Evolutionary conservation across 1,140 invertebrate species (phyloP).

Genomic region (Tetramorium parvispinum): DNA sequence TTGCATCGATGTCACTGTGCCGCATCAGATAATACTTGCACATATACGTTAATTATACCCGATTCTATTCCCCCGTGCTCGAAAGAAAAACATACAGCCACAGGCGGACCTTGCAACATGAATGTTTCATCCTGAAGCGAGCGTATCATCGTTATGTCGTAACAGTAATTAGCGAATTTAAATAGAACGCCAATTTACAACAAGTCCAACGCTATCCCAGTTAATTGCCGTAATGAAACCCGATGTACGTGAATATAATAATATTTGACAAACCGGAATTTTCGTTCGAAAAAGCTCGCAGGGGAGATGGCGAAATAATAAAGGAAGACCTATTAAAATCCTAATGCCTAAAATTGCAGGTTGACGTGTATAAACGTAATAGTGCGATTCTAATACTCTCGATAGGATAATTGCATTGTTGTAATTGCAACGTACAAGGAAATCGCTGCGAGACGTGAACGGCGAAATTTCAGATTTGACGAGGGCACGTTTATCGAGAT

Average conservation of each 20-base stretch:
- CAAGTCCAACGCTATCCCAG: constrained; percentile 39
- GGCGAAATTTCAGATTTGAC: neutral
- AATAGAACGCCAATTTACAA: constrained; percentile 54
- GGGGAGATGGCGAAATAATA: neutral
- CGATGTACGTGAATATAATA: constrained; percentile 41
- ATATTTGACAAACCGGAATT: constrained; percentile 52
- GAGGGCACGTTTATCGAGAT: neutral
- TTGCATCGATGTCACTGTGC: constrained; percentile 51
- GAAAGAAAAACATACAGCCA: constrained; percentile 41
- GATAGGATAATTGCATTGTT: neutral
- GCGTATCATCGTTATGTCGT: constrained; percentile 46
- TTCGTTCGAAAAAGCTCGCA: constrained; percentile 27
- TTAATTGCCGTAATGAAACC: constrained; percentile 59
- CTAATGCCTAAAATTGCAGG: neutral
- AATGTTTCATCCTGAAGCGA: constrained; percentile 46
- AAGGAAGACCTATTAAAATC: neutral
- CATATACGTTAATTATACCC: constrained; percentile 56
- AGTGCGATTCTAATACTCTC: neutral
- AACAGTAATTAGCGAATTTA: constrained; percentile 61
- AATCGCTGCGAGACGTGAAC: neutral
- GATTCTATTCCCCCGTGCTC: constrained; percentile 33
- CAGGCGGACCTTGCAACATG: constrained; percentile 19
- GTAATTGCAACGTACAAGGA: neutral
- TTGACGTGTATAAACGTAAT: constrained; percentile 6
- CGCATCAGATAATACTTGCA: constrained; percentile 54